Base-by-base conservation (phyloP, 2,888 invertebrate genomes). In the Aplocera efformata region DNA sequence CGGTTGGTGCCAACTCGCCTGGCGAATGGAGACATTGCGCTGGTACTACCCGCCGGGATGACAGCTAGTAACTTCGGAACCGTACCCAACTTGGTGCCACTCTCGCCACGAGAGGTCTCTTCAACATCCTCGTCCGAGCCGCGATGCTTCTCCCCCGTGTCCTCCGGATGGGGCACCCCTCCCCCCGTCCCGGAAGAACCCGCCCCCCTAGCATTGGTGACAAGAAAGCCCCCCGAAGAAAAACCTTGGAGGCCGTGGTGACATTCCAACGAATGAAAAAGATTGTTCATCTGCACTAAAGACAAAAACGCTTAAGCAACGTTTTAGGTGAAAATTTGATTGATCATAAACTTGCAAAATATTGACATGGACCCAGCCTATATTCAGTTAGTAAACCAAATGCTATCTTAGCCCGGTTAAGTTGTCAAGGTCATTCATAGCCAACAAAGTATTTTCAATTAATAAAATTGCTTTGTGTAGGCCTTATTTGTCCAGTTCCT, bases 191-290 rank as follows among this genome's bases (percentile, higher is more conserved):
- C 65, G 0, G 84, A 86, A 28, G 86, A 84, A 6, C 71, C 80
- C 0, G 85, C 77, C 33, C 95, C 95, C 0, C 78, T 95, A 20
- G 92, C 94, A 3, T 81, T 95, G 54, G 95, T 95, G 9, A 94
- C 94, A 60, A 91, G 93, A 90, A 85, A 88, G 82, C 71, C 88
- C 6, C 57, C 83, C 62, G 94, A 93, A 63, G 94, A 94, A 28
- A 93, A 93, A 64, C 94, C 94, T 13, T 95, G 95, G 95, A 90
- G 95, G 64, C 95, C 95, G 1, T 95, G 95, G 95, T 94, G 88
- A 89, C 79, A 69, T 67, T 72, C 68, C 67, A 55, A 49, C 56
- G 42, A 60, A 26, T 13, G n/a, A n/a, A n/a, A n/a, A n/a, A n/a
- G n/a, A n/a, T n/a, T n/a, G n/a, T n/a, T n/a, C n/a, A n/a, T n/a